A percentile compares a stretch with the other conserved stretches of the same genome.
phyloP scores from a whole-genome alignment of 2,888 invertebrate genomes.

The Scelioninae gen. 1 region DNA sequence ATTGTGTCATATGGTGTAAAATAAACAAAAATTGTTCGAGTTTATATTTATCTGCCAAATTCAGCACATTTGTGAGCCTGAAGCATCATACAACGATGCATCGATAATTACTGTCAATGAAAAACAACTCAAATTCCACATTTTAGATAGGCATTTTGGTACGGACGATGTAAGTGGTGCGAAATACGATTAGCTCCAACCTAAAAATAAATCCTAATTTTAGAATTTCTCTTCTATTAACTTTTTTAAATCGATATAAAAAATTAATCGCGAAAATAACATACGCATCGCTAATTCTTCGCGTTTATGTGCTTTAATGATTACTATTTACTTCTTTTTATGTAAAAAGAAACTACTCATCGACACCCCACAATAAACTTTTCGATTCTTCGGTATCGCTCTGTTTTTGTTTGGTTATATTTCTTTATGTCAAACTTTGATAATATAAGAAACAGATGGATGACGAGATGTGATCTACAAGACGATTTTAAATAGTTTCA shows the following conservation, averaged over 20 bases:
- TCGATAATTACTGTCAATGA: not conserved
- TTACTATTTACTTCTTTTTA: not conserved
- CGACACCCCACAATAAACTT: not conserved
- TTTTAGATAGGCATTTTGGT: slow-evolving; percentile 73
- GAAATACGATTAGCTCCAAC: slow-evolving; percentile 76
- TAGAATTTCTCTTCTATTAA: slow-evolving; percentile 5
- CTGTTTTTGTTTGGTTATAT: slow-evolving; percentile 7
- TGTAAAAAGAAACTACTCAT: not conserved
- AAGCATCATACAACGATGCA: not conserved
- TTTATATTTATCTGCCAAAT: not conserved
- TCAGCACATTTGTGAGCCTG: not conserved
- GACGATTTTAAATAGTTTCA: too few species aligned
- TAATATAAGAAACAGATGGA: not conserved
- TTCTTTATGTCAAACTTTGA: slow-evolving; percentile 3
- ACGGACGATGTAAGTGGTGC: slow-evolving; percentile 65
- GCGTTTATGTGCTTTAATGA: not conserved
- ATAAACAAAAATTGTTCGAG: not conserved
- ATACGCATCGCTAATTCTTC: not conserved
- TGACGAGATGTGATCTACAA: too few species aligned
- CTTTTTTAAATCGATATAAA: not conserved
- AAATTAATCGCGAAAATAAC: not conserved
- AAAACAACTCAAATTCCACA: slow-evolving; percentile 62
- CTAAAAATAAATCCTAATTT: slow-evolving; percentile 82
- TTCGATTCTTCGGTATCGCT: not conserved
- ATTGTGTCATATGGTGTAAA: not conserved